Conservation (phyloP, 92 coral and sea anemone species). For the Siderastrea radians region DNA sequence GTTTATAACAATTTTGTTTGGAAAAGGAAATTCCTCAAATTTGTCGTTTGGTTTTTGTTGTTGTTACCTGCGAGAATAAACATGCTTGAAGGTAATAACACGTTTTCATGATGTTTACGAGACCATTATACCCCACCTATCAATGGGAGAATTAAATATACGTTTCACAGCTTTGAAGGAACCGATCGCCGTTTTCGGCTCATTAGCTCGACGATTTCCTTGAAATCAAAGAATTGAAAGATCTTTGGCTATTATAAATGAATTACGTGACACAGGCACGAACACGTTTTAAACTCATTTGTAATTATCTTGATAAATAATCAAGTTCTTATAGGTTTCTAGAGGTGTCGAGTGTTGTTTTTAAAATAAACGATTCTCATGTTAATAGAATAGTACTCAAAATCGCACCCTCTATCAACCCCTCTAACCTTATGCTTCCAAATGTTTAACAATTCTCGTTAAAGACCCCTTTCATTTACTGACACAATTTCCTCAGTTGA, state of each 20-base stretch:
- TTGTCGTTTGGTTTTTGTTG: not conserved
- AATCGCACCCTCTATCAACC: not conserved
- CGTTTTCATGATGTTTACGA: not conserved
- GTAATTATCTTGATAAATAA: not conserved
- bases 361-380: not conserved
- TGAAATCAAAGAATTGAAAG: slow-evolving; percentile 3
- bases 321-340: not conserved
- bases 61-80: not conserved
- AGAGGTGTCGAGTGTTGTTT: slow-evolving; percentile 4
- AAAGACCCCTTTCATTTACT: too few relatives aligned
- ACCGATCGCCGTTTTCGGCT: slow-evolving; percentile 21
- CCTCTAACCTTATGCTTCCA: not conserved
- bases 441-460: not conserved
- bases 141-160: slow-evolving; percentile 10
- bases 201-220: not conserved
- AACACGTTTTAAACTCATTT: slow-evolving; percentile 41
- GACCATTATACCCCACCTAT: slow-evolving; percentile 33
- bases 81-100: not conserved
- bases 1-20: not conserved
- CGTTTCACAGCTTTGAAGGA: slow-evolving; percentile 29
- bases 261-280: slow-evolving; percentile 2
- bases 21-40: not conserved
- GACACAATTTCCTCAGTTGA: too few relatives aligned
- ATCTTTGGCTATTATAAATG: not conserved
- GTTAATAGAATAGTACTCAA: not conserved